Conservation (phyloP, 2,113 vertebrate species). For the Mustela nigripes region DNA sequence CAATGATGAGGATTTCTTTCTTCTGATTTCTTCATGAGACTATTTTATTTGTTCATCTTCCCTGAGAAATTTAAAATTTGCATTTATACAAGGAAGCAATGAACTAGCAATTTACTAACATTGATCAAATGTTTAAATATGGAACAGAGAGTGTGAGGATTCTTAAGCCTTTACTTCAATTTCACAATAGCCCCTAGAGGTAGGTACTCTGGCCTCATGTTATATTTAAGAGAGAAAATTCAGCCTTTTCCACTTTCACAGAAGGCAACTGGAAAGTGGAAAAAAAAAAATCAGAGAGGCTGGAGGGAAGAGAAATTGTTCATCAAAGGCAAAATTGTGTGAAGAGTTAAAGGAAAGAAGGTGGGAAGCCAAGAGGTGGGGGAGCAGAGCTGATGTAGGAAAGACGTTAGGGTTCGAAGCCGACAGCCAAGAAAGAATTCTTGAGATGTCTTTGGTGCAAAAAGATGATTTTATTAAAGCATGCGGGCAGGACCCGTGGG, state of each 20-base stretch:
- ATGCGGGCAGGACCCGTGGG: too few relatives aligned
- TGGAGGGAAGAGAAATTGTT: not conserved
- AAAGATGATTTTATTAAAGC: too few relatives aligned
- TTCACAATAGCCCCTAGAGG: not conserved
- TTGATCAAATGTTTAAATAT: not conserved
- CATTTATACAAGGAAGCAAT: conserved; percentile 1
- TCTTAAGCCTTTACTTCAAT: not conserved
- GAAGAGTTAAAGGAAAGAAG: not conserved
- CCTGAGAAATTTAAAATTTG: conserved; percentile 54
- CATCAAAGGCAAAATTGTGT: not conserved
- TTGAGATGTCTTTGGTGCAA: too few relatives aligned
- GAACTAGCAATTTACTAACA: conserved; percentile 32
- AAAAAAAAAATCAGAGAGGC: not conserved
- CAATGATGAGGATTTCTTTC: conserved; percentile 19
- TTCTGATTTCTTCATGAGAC: not conserved
- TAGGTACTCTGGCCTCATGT: not conserved
- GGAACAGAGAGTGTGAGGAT: not conserved
- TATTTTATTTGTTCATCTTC: conserved; percentile 63
- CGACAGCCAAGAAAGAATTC: too few relatives aligned
- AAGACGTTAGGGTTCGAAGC: too few relatives aligned
- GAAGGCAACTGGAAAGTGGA: not conserved
- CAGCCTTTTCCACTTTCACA: not conserved
- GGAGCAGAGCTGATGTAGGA: not conserved
- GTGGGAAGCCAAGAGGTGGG: not conserved
- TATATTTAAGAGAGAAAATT: not conserved